A percentile compares a stretch with the other conserved stretches of the same genome.
phyloP scores from a whole-genome alignment of 2,888 invertebrate genomes.

The Nomada goodeniana region DNA sequence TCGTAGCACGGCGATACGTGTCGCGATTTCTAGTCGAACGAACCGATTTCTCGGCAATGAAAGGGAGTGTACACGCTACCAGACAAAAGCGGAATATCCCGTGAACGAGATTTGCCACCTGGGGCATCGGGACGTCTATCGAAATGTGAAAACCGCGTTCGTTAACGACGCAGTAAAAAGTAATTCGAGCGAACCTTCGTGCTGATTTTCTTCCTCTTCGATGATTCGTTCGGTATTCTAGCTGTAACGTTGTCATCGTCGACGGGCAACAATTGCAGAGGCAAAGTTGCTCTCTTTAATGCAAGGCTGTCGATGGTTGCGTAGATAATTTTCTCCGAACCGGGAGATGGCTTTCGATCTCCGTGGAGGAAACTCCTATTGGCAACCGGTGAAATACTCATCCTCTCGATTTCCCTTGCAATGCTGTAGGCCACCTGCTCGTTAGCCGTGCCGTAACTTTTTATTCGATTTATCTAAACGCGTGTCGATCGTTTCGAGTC shows the following conservation, averaged over 20 bases:
- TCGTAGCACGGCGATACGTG: neutral
- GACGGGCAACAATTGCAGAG: slow-evolving; percentile 76
- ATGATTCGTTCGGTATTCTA: slow-evolving; percentile 1
- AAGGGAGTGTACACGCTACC: neutral
- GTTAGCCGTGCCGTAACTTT: neutral
- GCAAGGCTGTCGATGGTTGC: slow-evolving; percentile 81
- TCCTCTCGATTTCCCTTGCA: slow-evolving; percentile 27
- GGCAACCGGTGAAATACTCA: slow-evolving; percentile 71
- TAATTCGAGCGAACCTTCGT: slow-evolving; percentile 25
- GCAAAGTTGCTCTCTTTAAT: slow-evolving; percentile 76
- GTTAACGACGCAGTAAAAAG: neutral
- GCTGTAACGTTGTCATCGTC: slow-evolving; percentile 55
- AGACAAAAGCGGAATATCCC: too few species aligned
- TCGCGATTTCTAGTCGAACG: neutral
- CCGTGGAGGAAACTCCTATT: slow-evolving; percentile 77
- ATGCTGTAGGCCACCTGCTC: neutral
- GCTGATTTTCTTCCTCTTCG: slow-evolving; percentile 3
- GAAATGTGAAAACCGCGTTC: neutral
- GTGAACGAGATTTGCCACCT: too few species aligned
- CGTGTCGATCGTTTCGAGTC: neutral
- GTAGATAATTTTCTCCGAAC: slow-evolving; percentile 73
- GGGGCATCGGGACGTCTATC: too few species aligned
- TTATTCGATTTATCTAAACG: neutral
- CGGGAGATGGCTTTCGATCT: slow-evolving; percentile 48
- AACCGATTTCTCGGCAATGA: neutral